phyloP scores from a whole-genome alignment of 1,140 invertebrate species.

The Reticulitermes speratus region DNA sequence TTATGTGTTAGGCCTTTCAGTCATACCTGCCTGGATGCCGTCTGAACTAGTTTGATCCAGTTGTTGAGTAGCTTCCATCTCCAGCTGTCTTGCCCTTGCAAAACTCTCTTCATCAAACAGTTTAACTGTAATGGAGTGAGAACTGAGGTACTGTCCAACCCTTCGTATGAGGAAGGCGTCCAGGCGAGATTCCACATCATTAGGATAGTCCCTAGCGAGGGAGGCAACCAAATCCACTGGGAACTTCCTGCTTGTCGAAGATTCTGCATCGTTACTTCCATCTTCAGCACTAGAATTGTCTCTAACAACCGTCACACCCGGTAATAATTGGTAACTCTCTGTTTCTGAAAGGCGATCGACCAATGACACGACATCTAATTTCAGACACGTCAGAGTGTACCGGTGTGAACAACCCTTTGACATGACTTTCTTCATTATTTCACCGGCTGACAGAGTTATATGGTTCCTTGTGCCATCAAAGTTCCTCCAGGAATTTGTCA shows the following conservation, averaged over 20 bases:
- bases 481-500: neutral
- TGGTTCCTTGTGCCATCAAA: conserved; percentile 9
- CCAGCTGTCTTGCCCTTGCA: conserved; percentile 36
- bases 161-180: conserved; percentile 73
- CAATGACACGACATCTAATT: conserved; percentile 75
- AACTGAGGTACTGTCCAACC: conserved; percentile 67
- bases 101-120: conserved; percentile 58
- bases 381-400: conserved; percentile 74
- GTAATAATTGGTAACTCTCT: conserved; percentile 58
- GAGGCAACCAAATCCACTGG: conserved; percentile 60
- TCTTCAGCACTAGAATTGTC: conserved; percentile 54
- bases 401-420: conserved; percentile 65
- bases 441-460: neutral
- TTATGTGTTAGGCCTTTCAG: too few relatives aligned
- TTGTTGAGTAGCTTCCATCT: neutral
- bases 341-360: conserved; percentile 68
- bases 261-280: conserved; percentile 33
- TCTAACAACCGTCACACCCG: conserved; percentile 69
- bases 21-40: neutral
- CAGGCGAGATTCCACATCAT: conserved; percentile 71
- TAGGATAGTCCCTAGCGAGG: conserved; percentile 69
- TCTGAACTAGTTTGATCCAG: neutral
- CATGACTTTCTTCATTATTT: conserved; percentile 37
- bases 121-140: conserved; percentile 69
- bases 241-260: conserved; percentile 36